A percentile compares a stretch with the other conserved stretches of the same genome.
Evolutionary conservation across 2,797 vertebrate genomes (phyloP).

Genomic region (Hirundo rustica): DNA sequence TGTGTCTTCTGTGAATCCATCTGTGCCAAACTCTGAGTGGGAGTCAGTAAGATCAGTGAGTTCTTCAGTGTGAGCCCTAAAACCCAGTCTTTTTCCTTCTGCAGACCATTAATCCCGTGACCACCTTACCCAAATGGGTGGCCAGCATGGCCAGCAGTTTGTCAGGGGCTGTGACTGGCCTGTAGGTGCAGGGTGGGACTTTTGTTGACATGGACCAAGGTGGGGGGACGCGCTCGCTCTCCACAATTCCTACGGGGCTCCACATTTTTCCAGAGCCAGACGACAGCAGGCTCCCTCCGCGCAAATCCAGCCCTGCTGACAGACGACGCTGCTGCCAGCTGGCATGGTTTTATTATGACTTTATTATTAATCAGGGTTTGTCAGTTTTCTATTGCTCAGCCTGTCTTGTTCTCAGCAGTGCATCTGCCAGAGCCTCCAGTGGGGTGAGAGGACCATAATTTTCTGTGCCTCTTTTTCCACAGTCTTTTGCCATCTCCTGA

Average conservation of each 20-base stretch:
- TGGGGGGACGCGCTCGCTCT: not conserved
- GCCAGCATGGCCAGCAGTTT: not conserved
- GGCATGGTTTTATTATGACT: not conserved
- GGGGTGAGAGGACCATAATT: not conserved
- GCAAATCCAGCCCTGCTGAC: not conserved
- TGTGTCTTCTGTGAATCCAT: not conserved
- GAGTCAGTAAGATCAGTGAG: not conserved
- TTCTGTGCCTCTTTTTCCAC: not conserved
- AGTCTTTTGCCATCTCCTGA: not conserved
- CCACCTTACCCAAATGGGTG: not conserved
- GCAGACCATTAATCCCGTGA: not conserved
- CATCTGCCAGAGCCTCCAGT: not conserved
- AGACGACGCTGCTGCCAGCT: conserved; percentile 17
- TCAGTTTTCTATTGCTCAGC: not conserved
- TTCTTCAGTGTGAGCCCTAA: not conserved
- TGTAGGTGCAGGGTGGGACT: not conserved
- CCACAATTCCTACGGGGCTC: not conserved
- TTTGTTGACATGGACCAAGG: not conserved
- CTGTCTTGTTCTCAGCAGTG: not conserved
- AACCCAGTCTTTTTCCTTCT: accelerated
- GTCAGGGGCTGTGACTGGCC: not conserved
- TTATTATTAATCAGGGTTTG: conserved; percentile 29
- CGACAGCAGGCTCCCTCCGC: not conserved
- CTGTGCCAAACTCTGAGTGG: not conserved
- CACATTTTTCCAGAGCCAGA: not conserved